Evolutionary conservation across 2,113 vertebrate species (phyloP), one percentile per base, ranked within the genome.

Genomic region (Hystrix brachyura): DNA sequence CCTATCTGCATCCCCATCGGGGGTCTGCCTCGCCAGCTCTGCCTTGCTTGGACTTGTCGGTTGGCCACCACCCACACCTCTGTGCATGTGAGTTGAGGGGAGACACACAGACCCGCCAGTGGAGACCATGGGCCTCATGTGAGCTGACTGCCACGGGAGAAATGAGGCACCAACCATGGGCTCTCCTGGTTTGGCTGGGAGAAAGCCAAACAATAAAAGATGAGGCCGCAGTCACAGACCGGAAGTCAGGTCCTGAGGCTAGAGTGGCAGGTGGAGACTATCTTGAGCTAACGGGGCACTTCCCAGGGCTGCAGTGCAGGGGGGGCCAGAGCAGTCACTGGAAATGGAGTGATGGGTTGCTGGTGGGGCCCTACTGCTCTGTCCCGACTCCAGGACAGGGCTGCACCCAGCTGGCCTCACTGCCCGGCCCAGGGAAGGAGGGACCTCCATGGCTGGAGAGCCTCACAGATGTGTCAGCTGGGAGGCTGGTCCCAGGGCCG

Each of bases 191-290:
- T 2, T 23, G 53, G 71, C 60, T 6, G 18, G 71, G 67, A 3
- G 5, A 2, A 17, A 46, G 87, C 48, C 69, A 25, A 5, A n/a
- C 0, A 15, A 29, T 25, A 18, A 32, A 53, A 55, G 74, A 4
- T 0, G 0, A 27, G 14, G 17, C 38, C 18, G 3, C 5, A 32
- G 0, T 12, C 29, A 17, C 0, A 34, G 51, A 2, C 15, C 21
- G 29, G 8, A n/a, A 64, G 67, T 60, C 67, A 46, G 38, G 23
- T 6, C 51, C 46, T 4, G n/a, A 32, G 59, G 57, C n/a, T 59
- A 0, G 29, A 5, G 27, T 0, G 4, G 3, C 7, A 1, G 23
- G 15, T 18, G 0, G 81, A 32, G 86, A 19, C 8, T 64, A 14
- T 29, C 32, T 19, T 29, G 7, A 60, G 21, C 19, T 2, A 0